Evolutionary conservation across 2,888 invertebrate species (phyloP).

Genomic region (Lathronympha strigana): DNA sequence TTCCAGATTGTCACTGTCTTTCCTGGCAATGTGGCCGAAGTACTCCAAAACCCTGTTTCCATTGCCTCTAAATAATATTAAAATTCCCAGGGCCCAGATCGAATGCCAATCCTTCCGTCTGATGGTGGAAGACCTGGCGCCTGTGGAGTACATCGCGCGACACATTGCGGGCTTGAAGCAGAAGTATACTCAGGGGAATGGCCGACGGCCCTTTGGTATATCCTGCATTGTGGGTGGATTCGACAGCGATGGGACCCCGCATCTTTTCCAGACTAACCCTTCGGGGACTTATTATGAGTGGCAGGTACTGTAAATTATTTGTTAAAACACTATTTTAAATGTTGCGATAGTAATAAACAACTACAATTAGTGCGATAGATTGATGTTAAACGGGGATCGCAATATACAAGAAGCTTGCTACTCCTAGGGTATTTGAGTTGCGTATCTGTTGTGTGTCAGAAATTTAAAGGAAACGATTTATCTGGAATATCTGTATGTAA

Average conservation of each 20-base stretch:
- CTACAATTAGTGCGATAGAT: too few species aligned
- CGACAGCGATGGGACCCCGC: slow-evolving; percentile 95
- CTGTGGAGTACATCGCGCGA: slow-evolving; percentile 95
- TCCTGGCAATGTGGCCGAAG: too few species aligned
- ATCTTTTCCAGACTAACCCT: slow-evolving; percentile 98
- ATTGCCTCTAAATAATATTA: neutral
- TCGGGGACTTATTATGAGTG: slow-evolving; percentile 98
- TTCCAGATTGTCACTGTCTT: too few species aligned
- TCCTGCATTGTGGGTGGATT: slow-evolving; percentile 98
- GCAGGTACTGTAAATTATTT: slow-evolving; percentile 78
- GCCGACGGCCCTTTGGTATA: slow-evolving; percentile 97
- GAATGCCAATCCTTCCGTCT: slow-evolving; percentile 98
- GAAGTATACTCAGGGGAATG: slow-evolving; percentile 98
- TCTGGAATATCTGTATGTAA: too few species aligned
- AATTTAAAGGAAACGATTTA: too few species aligned
- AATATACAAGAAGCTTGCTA: too few species aligned
- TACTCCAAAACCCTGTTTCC: too few species aligned
- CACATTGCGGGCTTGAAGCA: slow-evolving; percentile 89
- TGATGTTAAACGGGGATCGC: too few species aligned
- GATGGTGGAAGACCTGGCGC: slow-evolving; percentile 98
- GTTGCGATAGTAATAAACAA: too few species aligned
- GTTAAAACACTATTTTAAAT: too few species aligned
- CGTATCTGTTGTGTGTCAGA: too few species aligned
- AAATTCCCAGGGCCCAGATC: slow-evolving; percentile 89
- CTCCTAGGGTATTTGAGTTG: too few species aligned